Evolutionary conservation across 1,140 invertebrate species (phyloP).

Genomic region (Acromyrmex echinatior): DNA sequence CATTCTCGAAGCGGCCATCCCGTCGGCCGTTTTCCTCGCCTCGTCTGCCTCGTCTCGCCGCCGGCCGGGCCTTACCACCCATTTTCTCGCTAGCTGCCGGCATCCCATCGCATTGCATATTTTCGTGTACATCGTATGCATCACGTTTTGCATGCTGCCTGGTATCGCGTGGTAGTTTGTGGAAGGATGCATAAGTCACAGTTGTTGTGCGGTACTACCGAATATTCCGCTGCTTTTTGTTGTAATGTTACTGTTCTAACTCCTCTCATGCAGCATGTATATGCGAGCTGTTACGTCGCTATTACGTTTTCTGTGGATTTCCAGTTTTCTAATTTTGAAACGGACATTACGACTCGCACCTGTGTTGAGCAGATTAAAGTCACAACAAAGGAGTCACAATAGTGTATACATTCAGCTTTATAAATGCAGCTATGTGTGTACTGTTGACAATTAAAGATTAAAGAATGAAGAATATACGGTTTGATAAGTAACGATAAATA

Average conservation of each 20-base stretch:
- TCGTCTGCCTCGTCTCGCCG: background rate
- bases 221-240: slow-evolving; percentile 11
- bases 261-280: background rate
- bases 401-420: background rate
- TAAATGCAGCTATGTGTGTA: background rate
- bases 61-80: background rate
- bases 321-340: slow-evolving; percentile 32
- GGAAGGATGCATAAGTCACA: slow-evolving; percentile 82
- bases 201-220: slow-evolving; percentile 51
- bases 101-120: slow-evolving; percentile 19
- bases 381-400: background rate
- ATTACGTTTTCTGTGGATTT: slow-evolving; percentile 23
- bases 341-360: background rate
- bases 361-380: slow-evolving; percentile 7
- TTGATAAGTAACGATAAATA: no score
- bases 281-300: slow-evolving; percentile 2
- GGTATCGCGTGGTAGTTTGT: slow-evolving; percentile 77
- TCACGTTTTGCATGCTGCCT: slow-evolving; percentile 69
- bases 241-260: slow-evolving; percentile 22
- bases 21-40: slow-evolving; percentile 34
- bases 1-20: slow-evolving; percentile 76
- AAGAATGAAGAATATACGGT: background rate
- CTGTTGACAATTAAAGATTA: background rate
- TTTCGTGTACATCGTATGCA: slow-evolving; percentile 74
- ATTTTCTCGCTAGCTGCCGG: slow-evolving; percentile 48